Evolutionary conservation across 2,113 vertebrate species (phyloP).

Genomic region (Drymodes brunneopygia): DNA sequence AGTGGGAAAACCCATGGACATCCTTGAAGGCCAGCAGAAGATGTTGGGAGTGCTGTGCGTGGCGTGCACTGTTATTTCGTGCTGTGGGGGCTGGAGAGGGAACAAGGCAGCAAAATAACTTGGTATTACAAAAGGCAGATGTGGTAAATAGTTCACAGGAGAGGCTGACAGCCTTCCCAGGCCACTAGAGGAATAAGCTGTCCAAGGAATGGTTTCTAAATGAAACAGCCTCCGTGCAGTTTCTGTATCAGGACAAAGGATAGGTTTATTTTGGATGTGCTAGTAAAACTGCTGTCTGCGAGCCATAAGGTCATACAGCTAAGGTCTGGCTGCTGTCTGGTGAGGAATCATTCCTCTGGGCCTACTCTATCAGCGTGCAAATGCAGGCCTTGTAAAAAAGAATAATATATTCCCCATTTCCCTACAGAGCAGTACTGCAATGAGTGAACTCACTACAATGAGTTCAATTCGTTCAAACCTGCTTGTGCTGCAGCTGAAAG

Average conservation of each 20-base stretch:
- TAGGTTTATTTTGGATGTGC: constrained; percentile 51
- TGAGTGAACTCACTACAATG: background rate
- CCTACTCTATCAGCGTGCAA: background rate
- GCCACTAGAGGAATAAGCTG: constrained; percentile 5
- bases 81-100: background rate
- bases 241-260: constrained; percentile 24
- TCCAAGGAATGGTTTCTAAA: constrained; percentile 37
- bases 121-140: background rate
- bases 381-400: constrained; percentile 12
- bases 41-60: background rate
- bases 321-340: constrained; percentile 45
- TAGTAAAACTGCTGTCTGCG: constrained; percentile 17
- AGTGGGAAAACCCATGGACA: constrained; percentile 3
- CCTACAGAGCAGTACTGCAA: background rate
- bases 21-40: background rate
- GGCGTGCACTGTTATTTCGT: background rate
- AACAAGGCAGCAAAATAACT: background rate
- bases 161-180: constrained; percentile 18
- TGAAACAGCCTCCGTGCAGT: constrained; percentile 24
- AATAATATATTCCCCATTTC: background rate
- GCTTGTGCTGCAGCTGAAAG: background rate
- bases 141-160: constrained; percentile 17
- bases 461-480: constrained; percentile 6
- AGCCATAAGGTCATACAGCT: background rate
- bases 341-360: constrained; percentile 18